Evolutionary conservation across 2,888 invertebrate genomes (phyloP), one percentile per base, ranked within the genome.

Genomic region (Torymus tubicola): DNA sequence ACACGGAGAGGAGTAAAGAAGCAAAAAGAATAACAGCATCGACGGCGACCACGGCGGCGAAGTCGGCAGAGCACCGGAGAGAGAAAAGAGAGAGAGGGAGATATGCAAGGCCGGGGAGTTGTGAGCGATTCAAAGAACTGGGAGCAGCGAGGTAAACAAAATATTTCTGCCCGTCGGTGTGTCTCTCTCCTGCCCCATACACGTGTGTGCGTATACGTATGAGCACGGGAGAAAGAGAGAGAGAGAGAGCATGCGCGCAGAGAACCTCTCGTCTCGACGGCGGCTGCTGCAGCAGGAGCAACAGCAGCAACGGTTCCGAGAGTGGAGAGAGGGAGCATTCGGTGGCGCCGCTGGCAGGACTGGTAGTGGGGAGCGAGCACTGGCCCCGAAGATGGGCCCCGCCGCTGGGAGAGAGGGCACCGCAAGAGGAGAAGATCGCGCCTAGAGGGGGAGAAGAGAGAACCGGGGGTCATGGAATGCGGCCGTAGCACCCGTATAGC

Each of bases 61-160:
- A 70, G 65, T 70, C 60, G 77, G 53, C 58, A 64, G 21, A 68
- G 68, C 55, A 53, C 14, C 31, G 58, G 18, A 52, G 21, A 58
- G 60, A n/a, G 65, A 52, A 50, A 70, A 60, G 24, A 31, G 31
- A 31, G 31, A 31, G 31, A 31, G 31, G 3, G 75, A 71, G 64
- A 71, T 69, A 64, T 63, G 74, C 70, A 77, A 77, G 79, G 76
- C 64, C 77, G 72, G 55, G 61, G 64, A 71, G 70, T 61, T 55
- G 67, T 69, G 85, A 84, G 86, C 87, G 87, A 90, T 90, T 90
- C 89, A 90, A 88, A 90, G 89, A 89, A 90, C 88, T 87, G 86
- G 85, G 86, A 87, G 85, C 82, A 82, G 85, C 86, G 90, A 88
- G 86, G 89, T 89, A 90, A 90, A 90, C 89, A 90, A 90, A 90